phyloP scores from a whole-genome alignment of 2,797 vertebrate genomes.

The Columba guinea region DNA sequence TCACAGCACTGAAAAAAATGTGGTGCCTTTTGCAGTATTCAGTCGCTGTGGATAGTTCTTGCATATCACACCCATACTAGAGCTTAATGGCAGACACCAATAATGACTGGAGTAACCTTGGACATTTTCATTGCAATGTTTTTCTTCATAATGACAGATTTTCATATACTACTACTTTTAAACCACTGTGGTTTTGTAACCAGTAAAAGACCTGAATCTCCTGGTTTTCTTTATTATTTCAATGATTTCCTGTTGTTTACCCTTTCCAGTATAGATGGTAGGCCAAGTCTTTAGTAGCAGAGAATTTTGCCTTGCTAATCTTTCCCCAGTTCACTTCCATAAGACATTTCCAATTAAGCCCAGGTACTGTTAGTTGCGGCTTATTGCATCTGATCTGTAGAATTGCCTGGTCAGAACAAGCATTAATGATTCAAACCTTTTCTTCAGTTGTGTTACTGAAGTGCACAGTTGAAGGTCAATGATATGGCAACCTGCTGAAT shows the following conservation, averaged over 20 bases:
- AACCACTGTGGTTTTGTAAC: not conserved
- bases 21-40: not conserved
- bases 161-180: not conserved
- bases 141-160: not conserved
- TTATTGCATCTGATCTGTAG: not conserved
- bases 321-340: not conserved
- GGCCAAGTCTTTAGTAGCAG: not conserved
- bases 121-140: not conserved
- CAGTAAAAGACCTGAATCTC: not conserved
- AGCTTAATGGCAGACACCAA: not conserved
- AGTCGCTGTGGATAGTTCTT: not conserved
- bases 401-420: not conserved
- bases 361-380: not conserved
- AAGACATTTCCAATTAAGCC: not conserved
- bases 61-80: not conserved
- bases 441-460: not conserved
- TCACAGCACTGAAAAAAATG: not conserved
- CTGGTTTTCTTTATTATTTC: not conserved
- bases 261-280: not conserved
- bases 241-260: not conserved
- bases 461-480: fast-evolving
- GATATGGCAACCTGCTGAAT: not conserved
- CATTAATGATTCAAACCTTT: not conserved
- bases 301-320: not conserved
- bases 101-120: not conserved